Base-by-base conservation (phyloP, 2,888 invertebrate genomes). In the Drosophila vallismaia region DNA sequence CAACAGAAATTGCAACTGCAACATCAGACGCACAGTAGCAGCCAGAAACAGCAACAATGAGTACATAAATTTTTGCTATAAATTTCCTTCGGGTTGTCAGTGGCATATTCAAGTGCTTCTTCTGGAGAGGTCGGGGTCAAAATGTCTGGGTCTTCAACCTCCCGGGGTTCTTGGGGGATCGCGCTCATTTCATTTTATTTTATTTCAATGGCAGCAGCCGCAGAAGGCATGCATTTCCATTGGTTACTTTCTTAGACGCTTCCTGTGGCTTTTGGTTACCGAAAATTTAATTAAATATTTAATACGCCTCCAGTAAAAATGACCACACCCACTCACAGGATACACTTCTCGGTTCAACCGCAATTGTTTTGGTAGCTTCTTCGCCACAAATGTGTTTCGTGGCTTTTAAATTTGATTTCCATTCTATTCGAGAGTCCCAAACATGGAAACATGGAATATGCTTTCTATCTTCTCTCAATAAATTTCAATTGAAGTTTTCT, bases 181-280 rank as follows among this genome's bases (percentile, higher is more conserved):
- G 31, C 10, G 28, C 9, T n/a, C 9, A 38, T 38, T 44, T 70
- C 66, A 71, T 53, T 79, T 76, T 75, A 76, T 19, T 87, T 88
- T n/a, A n/a, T n/a, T n/a, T 86, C 88, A 88, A 82, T 82, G 86
- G 80, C 88, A 87, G 67, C 86, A 86, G 45, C 82, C 87, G 79
- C 87, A 79, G 77, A 80, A 88, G 79, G 87, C 86, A 82, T 71
- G 87, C 86, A 82, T 71, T 76, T 79, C 19, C 19, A 8, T 82
- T 67, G 60, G 71, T 67, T 79, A 76, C 74, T 87, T 79, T 87
- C 79, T 74, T 76, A 46, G 75, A 64, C 68, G 66, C n/a, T 45
- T 49, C 55, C 38, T 82, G 82, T 53, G 82, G 82, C 86, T 79
- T 82, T 72, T 44, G 77, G 70, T 1, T 6, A 0, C 6, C 12